Conservation (phyloP, 2,797 vertebrate genomes). For the Amblyopsis hoosieri region DNA sequence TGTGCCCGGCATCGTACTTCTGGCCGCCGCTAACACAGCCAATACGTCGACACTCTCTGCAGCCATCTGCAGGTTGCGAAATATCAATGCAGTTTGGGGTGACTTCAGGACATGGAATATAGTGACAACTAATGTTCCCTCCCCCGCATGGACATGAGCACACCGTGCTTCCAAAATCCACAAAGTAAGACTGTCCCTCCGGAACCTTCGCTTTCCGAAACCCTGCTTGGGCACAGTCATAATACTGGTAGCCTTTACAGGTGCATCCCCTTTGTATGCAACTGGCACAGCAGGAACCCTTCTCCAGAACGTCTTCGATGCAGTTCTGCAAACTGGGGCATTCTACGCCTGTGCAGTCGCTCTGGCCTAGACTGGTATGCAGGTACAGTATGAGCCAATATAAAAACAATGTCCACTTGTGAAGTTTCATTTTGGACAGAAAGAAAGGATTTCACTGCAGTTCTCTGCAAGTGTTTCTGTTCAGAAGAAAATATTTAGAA, state of each 20-base stretch:
- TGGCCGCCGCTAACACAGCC: constrained; percentile 84
- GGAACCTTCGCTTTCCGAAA: constrained; percentile 90
- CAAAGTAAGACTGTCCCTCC: constrained; percentile 90
- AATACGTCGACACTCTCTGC: constrained; percentile 82
- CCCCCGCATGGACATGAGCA: constrained; percentile 90
- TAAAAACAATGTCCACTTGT: constrained; percentile 28
- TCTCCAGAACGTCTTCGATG: constrained; percentile 83
- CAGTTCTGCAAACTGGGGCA: constrained; percentile 85
- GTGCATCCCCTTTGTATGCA: constrained; percentile 86
- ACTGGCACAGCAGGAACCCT: constrained; percentile 83
- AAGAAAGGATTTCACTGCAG: constrained; percentile 8
- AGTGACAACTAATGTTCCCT: constrained; percentile 90
- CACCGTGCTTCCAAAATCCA: constrained; percentile 95
- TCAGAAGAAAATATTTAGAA: constrained; percentile 7
- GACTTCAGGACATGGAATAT: constrained; percentile 91
- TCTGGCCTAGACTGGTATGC: constrained; percentile 57
- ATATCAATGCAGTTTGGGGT: constrained; percentile 89
- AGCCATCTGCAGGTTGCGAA: constrained; percentile 81
- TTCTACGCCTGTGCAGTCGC: constrained; percentile 84
- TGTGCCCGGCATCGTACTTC: constrained; percentile 90
- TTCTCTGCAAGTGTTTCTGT: constrained; percentile 21
- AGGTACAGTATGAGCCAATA: constrained; percentile 50
- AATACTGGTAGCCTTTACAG: constrained; percentile 96
- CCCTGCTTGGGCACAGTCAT: constrained; percentile 89
- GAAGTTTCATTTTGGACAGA: constrained; percentile 63